These are phyloP conservation scores for Pocillopora damicornis DNA, from an alignment of 64 coral and sea anemone genomes.

Conservation along the genomic window DNA sequence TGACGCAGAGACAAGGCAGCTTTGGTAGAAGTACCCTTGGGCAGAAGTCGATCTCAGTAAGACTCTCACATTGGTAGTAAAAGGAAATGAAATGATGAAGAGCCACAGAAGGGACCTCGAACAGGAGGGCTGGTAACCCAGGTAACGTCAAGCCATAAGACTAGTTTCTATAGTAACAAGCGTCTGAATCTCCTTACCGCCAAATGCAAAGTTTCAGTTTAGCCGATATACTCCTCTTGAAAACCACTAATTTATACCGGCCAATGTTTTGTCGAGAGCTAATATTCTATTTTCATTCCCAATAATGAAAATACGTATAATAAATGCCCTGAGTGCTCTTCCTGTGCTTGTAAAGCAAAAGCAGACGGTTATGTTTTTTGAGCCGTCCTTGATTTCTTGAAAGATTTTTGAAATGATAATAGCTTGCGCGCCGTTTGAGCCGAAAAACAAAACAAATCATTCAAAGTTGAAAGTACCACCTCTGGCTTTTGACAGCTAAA, in stretches of 20 bases:
- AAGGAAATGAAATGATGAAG: slow-evolving; percentile 40
- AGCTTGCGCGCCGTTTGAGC: neutral
- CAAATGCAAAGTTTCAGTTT: slow-evolving; percentile 2
- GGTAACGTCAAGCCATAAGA: slow-evolving; percentile 46
- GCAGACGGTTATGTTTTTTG: slow-evolving; percentile 1
- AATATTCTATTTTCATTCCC: slow-evolving; percentile 38
- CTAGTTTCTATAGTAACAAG: slow-evolving; percentile 31
- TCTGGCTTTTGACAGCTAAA: slow-evolving; percentile 13
- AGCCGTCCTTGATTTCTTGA: neutral
- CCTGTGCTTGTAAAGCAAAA: neutral
- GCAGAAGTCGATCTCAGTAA: neutral
- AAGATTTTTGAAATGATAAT: neutral
- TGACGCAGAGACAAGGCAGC: neutral
- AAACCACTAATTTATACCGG: slow-evolving; percentile 40
- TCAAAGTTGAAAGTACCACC: slow-evolving; percentile 17
- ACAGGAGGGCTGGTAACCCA: slow-evolving; percentile 28
- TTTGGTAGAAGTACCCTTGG: neutral
- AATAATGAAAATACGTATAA: neutral
- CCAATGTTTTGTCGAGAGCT: slow-evolving; percentile 32
- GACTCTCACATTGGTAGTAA: slow-evolving; percentile 32
- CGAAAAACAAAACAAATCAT: slow-evolving; percentile 3
- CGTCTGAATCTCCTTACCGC: slow-evolving; percentile 27
- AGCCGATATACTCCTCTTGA: neutral
- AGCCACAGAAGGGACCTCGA: slow-evolving; percentile 17
- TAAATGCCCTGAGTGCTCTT: slow-evolving; percentile 15